phyloP scores from a whole-genome alignment of 2,797 vertebrate species.

The Cygnus olor region DNA sequence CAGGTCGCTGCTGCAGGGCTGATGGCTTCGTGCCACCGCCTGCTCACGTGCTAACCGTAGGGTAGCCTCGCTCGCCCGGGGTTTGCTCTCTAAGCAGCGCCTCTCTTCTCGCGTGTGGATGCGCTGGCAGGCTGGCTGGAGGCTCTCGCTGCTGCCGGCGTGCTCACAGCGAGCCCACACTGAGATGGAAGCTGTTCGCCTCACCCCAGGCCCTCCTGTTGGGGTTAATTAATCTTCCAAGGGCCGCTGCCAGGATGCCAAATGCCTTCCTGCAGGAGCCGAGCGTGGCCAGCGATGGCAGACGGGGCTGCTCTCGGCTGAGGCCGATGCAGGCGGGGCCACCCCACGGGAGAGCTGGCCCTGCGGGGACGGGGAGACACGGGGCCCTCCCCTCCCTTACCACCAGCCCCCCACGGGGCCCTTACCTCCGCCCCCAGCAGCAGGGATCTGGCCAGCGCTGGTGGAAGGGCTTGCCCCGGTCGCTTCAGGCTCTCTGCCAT shows the following conservation, averaged over 20 bases:
- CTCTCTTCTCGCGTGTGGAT: background rate
- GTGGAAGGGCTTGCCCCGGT: background rate
- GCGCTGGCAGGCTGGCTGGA: background rate
- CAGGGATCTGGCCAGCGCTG: background rate
- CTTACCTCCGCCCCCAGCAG: accelerated
- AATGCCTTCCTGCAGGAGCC: conserved; percentile 5
- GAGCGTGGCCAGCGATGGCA: background rate
- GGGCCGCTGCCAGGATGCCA: conserved; percentile 30
- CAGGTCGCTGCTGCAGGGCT: background rate
- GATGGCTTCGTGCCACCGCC: background rate
- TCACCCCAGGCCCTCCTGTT: conserved; percentile 51
- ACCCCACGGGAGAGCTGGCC: background rate
- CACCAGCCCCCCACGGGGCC: background rate
- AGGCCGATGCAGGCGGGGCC: background rate
- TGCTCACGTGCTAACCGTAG: background rate
- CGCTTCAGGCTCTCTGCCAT: background rate
- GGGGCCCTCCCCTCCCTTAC: background rate
- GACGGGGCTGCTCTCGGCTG: background rate
- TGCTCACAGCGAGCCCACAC: background rate
- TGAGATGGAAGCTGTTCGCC: conserved; percentile 51
- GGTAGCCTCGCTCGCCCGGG: background rate
- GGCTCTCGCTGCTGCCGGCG: background rate
- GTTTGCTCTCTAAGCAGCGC: background rate
- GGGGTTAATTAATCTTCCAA: conserved; percentile 53
- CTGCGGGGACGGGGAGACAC: background rate